phyloP scores from a whole-genome alignment of 2,797 vertebrate genomes.

The Bradypodion ventrale region DNA sequence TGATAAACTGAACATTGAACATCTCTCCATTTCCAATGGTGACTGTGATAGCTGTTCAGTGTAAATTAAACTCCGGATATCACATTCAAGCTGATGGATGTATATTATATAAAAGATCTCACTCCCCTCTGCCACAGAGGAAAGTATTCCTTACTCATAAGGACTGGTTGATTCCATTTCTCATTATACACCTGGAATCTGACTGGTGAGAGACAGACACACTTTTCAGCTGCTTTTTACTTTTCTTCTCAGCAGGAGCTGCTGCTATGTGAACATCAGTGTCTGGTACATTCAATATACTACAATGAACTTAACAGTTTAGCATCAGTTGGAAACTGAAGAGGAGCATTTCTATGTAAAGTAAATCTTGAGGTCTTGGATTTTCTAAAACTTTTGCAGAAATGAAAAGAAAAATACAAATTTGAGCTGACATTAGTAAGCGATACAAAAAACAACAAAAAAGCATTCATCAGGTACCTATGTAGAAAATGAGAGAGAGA shows the following conservation, averaged over 20 bases:
- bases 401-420: neutral
- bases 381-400: slow-evolving; percentile 35
- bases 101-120: neutral
- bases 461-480: too few relatives aligned
- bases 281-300: slow-evolving; percentile 24
- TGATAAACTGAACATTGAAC: slow-evolving; percentile 6
- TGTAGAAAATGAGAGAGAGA: too few relatives aligned
- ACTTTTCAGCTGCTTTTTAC: slow-evolving; percentile 10
- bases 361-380: neutral
- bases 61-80: slow-evolving; percentile 25
- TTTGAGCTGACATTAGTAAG: too few relatives aligned
- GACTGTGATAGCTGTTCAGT: neutral
- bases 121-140: neutral
- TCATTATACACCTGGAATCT: neutral
- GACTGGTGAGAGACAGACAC: neutral
- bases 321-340: slow-evolving; percentile 22
- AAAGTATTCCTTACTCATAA: neutral
- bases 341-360: slow-evolving; percentile 1
- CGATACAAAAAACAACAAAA: too few relatives aligned
- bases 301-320: slow-evolving; percentile 29
- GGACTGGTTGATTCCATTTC: neutral
- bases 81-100: neutral
- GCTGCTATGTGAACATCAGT: neutral
- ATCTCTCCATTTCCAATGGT: slow-evolving; percentile 11
- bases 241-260: slow-evolving; percentile 6